These are phyloP conservation scores for Melanotaenia parkinsoni DNA, from an alignment of 2,797 vertebrate species.

Conservation along the genomic window DNA sequence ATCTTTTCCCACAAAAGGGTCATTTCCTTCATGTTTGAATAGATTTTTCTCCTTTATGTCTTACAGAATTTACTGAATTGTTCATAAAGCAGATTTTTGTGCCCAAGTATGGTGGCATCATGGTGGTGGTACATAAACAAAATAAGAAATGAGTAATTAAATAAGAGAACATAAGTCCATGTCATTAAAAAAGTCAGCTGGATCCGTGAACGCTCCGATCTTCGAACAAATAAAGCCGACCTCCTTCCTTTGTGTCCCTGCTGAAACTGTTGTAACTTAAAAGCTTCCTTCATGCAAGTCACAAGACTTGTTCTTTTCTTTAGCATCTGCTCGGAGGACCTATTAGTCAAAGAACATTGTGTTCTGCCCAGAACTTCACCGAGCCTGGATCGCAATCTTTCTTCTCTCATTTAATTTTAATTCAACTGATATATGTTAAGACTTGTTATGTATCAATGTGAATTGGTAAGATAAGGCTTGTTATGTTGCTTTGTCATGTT, in stretches of 20 bases:
- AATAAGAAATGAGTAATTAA: neutral
- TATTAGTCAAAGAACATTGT: neutral
- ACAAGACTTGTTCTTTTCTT: neutral
- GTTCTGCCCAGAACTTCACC: neutral
- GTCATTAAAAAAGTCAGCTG: conserved; percentile 3
- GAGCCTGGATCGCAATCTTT: neutral
- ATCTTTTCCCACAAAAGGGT: conserved; percentile 13
- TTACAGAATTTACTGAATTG: conserved; percentile 4
- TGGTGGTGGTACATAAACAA: neutral
- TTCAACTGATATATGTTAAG: neutral
- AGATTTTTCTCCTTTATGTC: conserved; percentile 23
- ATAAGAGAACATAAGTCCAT: conserved; percentile 1
- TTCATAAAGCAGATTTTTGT: conserved; percentile 8
- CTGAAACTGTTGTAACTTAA: neutral
- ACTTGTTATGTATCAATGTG: neutral
- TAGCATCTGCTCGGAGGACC: conserved; percentile 1
- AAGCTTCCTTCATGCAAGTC: conserved; percentile 1
- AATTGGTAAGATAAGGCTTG: neutral
- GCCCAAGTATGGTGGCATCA: neutral
- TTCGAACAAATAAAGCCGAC: neutral
- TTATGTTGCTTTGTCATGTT: neutral
- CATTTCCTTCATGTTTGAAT: conserved; percentile 21
- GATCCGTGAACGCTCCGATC: neutral
- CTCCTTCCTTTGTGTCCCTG: conserved; percentile 7
- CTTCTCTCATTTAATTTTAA: neutral